Evolutionary conservation across 2,113 vertebrate species (phyloP).

Genomic region (Elephas maximus): DNA sequence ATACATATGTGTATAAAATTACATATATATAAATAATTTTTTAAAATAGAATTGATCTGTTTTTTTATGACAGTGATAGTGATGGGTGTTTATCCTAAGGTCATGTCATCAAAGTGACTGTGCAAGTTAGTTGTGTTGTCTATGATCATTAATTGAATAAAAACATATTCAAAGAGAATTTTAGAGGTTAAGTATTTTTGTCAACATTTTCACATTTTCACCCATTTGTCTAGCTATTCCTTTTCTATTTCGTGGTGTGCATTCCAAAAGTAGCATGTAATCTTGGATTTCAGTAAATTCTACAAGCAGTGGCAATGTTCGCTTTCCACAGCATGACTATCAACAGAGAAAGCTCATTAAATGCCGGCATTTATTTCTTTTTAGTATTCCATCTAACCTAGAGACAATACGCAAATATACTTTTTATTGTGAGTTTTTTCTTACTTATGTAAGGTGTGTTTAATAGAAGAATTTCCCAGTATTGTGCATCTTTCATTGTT

Average conservation of each 20-base stretch:
- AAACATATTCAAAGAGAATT: conserved; percentile 31
- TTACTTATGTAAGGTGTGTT: neutral
- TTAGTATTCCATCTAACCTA: conserved; percentile 16
- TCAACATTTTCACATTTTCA: conserved; percentile 19
- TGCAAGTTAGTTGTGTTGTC: neutral
- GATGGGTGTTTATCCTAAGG: neutral
- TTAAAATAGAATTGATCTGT: neutral
- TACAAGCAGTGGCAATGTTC: conserved; percentile 51
- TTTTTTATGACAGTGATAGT: neutral
- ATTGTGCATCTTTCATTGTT: neutral
- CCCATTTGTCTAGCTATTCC: neutral
- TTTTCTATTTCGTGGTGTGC: conserved; percentile 18
- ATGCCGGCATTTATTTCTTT: conserved; percentile 54
- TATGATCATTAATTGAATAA: conserved; percentile 42
- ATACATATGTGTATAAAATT: neutral
- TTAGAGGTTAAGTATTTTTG: conserved; percentile 7
- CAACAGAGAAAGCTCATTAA: conserved; percentile 54
- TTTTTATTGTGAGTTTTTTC: neutral
- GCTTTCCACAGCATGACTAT: neutral
- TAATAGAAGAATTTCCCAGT: neutral
- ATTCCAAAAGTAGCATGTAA: conserved; percentile 71
- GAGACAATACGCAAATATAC: conserved; percentile 50
- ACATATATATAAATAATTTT: too few species aligned
- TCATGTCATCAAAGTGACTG: neutral
- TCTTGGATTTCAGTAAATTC: conserved; percentile 37